Base-by-base conservation (phyloP, 2,888 invertebrate genomes). In the Uropetala carovei region DNA sequence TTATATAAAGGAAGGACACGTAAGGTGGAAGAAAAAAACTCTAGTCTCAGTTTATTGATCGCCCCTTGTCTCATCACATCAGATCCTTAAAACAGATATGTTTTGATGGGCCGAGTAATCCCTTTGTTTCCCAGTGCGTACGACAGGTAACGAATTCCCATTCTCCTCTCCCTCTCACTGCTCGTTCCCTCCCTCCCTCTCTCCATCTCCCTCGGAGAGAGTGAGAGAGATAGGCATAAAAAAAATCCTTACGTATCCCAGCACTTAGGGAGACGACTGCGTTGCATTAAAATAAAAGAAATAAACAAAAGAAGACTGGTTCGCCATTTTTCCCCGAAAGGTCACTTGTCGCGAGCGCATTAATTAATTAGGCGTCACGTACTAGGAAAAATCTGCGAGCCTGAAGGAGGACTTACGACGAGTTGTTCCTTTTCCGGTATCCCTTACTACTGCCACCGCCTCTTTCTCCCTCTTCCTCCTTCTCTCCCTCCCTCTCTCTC, bases 11-110 rank as follows among this genome's bases (percentile, higher is more conserved):
- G 43, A 43, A 5, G 43, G 1, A 13, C 11, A 27, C 75, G 75
- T 13, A 22, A 27, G 27, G 75, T 27, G 22, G 75, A 75, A 75
- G 27, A 75, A 27, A 75, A 14, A 75, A 75, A 75, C 2, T 27
- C 22, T 27, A 75, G 75, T 27, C 75, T 10, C 75, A 4, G 2
- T 75, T 75, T 75, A 75, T 75, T 75, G 75, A 75, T 75, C 75
- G 27, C 75, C 11, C 75, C 75, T 75, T 75, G 75, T 75, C 75
- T 75, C 75, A 75, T 75, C 75, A 75, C 75, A 75, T 75, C 75
- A 27, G 75, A 75, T 75, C 75, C 75, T 75, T 11, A 11, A 22
- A 13, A 27, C 27, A 75, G 75, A 75, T 75, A 75, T 75, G 27
- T 75, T 75, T 75, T 75, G 75, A 75, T 27, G 75, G n/a, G 22